Conservation (phyloP, 2,888 invertebrate genomes). For the Crematogaster levior region DNA sequence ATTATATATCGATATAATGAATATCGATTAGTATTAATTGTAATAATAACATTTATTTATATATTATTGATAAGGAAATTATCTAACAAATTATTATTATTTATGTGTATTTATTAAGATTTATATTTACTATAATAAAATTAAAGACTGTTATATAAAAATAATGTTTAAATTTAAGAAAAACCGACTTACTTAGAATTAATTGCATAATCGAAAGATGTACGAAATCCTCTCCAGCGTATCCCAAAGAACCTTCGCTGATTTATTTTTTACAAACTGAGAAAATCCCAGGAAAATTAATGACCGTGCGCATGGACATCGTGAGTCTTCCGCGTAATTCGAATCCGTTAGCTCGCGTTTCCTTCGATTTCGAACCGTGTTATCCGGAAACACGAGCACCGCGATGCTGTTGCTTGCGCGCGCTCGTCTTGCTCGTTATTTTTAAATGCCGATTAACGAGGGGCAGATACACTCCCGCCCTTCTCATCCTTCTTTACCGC, state of each 20-base stretch:
- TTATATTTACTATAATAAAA: not conserved
- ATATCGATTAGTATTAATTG: no score
- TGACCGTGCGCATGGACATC: not conserved
- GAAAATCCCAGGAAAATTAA: constrained; percentile 26
- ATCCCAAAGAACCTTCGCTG: not conserved
- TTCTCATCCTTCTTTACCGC: constrained; percentile 8
- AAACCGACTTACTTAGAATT: not conserved
- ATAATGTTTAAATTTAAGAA: not conserved
- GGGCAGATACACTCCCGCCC: constrained; percentile 2
- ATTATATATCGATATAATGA: no score
- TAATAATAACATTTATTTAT: no score
- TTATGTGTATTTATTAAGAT: not conserved
- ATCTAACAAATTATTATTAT: no score
- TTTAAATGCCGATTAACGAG: constrained; percentile 71
- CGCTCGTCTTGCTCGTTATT: constrained; percentile 66
- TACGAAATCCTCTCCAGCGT: not conserved
- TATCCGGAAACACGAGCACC: constrained; percentile 59
- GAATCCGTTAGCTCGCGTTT: constrained; percentile 54
- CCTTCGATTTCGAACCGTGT: constrained; percentile 57
- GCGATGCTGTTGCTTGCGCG: not conserved
- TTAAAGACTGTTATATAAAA: not conserved
- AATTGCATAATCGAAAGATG: not conserved
- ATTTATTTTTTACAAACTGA: constrained; percentile 6
- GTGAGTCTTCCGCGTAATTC: constrained; percentile 42
- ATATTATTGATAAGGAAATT: no score